Evolutionary conservation across 2,888 invertebrate genomes (phyloP), one percentile per base, ranked within the genome.

Genomic region (Pherbina coryleti): DNA sequence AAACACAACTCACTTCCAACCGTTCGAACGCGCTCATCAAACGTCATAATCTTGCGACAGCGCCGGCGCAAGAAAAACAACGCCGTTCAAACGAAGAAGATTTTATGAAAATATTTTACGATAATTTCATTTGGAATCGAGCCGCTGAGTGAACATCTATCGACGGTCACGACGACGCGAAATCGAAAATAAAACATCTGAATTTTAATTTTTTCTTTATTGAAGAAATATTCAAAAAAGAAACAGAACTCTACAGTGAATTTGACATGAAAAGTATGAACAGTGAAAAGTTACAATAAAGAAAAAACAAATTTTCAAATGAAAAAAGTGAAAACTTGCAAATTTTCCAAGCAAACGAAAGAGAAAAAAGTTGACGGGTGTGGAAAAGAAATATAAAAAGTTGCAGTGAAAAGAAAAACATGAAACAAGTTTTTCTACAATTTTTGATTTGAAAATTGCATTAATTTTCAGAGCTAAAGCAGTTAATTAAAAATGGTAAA

Each of bases 321-420:
- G 44, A 51, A 37, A 69, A 75, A 75, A 67, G 75, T 67, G 75
- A 75, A 75, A 75, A 67, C 55, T 67, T 67, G 66, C 8, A 75
- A 66, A 75, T 75, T 73, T 75, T 69, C 51, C 34, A 19, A 57
- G 60, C 22, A 37, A 64, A 64, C 72, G 11, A 60, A 44, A 73
- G 44, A 72, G 22, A 37, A 49, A 22, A 22, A 53, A 19, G 11
- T 51, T 67, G 8, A 53, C 75, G 75, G 67, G 75, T 75, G 75
- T 75, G 66, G 14, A 53, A 11, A 51, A 49, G 7, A 69, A 69
- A 73, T 44, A 62, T 14, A 34, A 60, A 57, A 72, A 57, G n/a
- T 34, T 53, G 55, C 71, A 71, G 72, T 19, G 11, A 57, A 72
- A 57, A 34, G 28, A n/a, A 74, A 64, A n/a, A 22, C 22, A 11